Base-by-base conservation (phyloP, 1,140 invertebrate genomes). In the Macrosteles quadrilineatus region DNA sequence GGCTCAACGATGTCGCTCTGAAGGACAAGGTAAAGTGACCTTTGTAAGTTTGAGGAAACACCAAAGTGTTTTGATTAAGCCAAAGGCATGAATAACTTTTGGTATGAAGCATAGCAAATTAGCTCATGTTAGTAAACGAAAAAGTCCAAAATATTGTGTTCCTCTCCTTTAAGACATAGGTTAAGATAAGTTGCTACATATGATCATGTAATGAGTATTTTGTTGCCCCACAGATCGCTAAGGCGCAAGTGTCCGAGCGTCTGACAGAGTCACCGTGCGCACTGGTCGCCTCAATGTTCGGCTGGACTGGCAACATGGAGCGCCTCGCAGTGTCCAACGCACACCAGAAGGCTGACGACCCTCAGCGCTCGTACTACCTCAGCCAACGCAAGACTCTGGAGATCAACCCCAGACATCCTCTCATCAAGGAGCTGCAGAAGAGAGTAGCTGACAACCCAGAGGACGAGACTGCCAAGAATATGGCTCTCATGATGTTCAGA, bases 251-350 rank as follows among this genome's bases (percentile, higher is more conserved):
- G 3, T 98, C 97, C 2, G 93, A 98, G 76, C 87, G 98, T 73
- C 83, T 99, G 21, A 90, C 91, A 47, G 90, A 90, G 70, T 98
- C 98, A 1, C 97, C 98, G 0, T 98, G 95, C 82, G 98, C 97
- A 30, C 83, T 99, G 31, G 95, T 98, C n/a, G 97, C 97, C 50
- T 93, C 91, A 70, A 92, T 95, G 83, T 99, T 97, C 80, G 96
- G 96, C 67, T 97, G 96, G 96, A 98, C 97, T 75, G 98, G 97
- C 69, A 99, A 99, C 80, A 99, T 99, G 98, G 98, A 99, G 82
- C 87, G 97, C 66, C 86, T 99, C 59, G 96, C 96, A 66, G 85
- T 95, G 72, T 96, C 95, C 12, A 98, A 99, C 81, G 96, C 98
- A 21, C 98, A 99, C 82, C 95, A 97, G 77, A 99, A 98, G 82